Evolutionary conservation across 2,888 invertebrate genomes (phyloP).

Genomic region (Ommatoiulus sabulosus): DNA sequence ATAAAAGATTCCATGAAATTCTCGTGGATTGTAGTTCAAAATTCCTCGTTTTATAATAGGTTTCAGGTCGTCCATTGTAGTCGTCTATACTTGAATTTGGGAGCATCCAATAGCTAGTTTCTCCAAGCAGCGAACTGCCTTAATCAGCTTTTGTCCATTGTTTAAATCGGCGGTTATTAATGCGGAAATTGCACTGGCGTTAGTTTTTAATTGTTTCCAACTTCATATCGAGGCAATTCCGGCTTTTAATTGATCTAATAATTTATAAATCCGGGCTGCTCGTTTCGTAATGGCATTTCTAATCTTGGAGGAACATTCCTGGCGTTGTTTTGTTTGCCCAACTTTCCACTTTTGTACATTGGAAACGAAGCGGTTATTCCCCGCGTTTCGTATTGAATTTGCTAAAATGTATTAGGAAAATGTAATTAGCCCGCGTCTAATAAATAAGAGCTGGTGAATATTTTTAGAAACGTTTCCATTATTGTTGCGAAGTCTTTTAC

Average conservation of each 20-base stretch:
- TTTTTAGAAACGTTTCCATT: slow-evolving; percentile 18
- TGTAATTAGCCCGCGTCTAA: slow-evolving; percentile 34
- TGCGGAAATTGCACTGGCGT: neutral
- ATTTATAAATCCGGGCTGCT: neutral
- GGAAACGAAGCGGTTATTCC: neutral
- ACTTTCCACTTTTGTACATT: neutral
- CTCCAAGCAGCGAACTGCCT: too few species aligned
- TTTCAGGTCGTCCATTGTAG: too few species aligned
- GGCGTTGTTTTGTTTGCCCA: neutral
- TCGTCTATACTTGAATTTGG: too few species aligned
- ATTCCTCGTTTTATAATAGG: too few species aligned
- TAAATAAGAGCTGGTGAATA: slow-evolving; percentile 7
- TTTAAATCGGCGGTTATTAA: neutral
- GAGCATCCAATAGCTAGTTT: too few species aligned
- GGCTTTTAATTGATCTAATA: neutral
- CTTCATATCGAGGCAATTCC: neutral
- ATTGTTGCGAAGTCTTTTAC: slow-evolving; percentile 12
- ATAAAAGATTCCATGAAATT: too few species aligned
- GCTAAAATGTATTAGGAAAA: neutral
- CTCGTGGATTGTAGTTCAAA: too few species aligned
- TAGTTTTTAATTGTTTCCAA: neutral
- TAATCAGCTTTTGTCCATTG: neutral
- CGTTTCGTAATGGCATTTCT: neutral
- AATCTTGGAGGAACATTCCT: slow-evolving; percentile 11
- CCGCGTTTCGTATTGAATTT: neutral